Evolutionary conservation across 1,140 invertebrate genomes (phyloP), one percentile per base, ranked within the genome.

Genomic region (Cepaea nemoralis): DNA sequence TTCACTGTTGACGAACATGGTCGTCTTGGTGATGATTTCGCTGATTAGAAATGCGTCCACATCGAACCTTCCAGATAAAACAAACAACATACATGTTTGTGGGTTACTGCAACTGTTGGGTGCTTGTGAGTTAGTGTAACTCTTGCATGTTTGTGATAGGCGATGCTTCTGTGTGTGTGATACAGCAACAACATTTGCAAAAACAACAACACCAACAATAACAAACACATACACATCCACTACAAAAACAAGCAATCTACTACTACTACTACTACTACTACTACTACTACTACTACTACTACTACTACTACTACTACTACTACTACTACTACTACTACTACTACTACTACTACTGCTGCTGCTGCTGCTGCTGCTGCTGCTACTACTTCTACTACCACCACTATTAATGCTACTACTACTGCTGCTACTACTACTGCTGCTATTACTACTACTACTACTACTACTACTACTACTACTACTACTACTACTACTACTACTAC

Each of bases 11-110:
- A 90, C 85, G 75, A 80, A 88, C 24, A 84, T 75, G 24, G 89
- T 90, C 12, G 88, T 87, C 35, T 87, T 86, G 5, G 82, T 83
- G 14, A 90, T 89, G 16, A 89, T 87, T 48, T 90, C 88, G 27
- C 86, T 66, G 31, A 89, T 73, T 0, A 89, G 71, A 75, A 89
- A 90, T 6, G 85, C 83, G 69, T 90, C 89, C 50, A 83, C 80
- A 24, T 86, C 86, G 82, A 90, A 90, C 70, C 89, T 90, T 73
- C 0, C 55, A 85, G 45, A 80, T 82, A 22, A 39, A 45, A 55
- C 10, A 24, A 66, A 24, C 24, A 12, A 12, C 24, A n/a, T 27
- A 27, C 31, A 66, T 10, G 10, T 27, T n/a, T 12, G 24, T 14
- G 27, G 12, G 24, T 27, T 66, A 66, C 6, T 27, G 24, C n/a